A percentile compares a stretch with the other conserved stretches of the same genome.
Evolutionary conservation across 2,797 vertebrate genomes (phyloP).

Genomic region (Gymnothorax reevesii): DNA sequence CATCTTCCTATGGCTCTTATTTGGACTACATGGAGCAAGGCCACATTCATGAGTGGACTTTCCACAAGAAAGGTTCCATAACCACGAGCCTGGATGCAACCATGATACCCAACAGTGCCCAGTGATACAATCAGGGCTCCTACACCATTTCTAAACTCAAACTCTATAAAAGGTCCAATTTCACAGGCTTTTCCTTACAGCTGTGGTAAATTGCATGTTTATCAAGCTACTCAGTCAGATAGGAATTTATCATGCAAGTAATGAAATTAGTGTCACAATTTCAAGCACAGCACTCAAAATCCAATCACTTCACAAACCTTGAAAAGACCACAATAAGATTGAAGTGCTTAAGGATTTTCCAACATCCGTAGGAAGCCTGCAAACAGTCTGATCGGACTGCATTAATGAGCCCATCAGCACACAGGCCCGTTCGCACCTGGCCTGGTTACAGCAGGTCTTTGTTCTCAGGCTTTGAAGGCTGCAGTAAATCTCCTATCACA

Average conservation of each 20-base stretch:
- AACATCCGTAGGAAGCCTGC: no score
- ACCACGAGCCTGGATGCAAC: neutral
- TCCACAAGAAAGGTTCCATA: neutral
- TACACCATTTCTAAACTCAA: no score
- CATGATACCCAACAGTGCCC: neutral
- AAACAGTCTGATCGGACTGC: neutral
- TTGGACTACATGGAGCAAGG: neutral
- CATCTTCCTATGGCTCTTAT: neutral
- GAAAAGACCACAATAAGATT: no score
- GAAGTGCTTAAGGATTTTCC: no score
- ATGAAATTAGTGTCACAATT: no score
- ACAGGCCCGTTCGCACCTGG: neutral
- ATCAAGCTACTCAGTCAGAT: no score
- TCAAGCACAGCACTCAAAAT: no score
- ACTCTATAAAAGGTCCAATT: no score
- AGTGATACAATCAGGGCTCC: neutral
- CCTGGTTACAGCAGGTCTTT: neutral
- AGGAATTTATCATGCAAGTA: no score
- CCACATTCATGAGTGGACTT: neutral
- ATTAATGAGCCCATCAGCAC: neutral
- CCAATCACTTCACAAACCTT: no score
- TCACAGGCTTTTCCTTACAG: no score
- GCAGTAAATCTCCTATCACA: neutral
- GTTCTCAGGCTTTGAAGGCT: neutral
- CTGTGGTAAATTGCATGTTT: no score